phyloP scores from a whole-genome alignment of 1,140 invertebrate genomes.

The Aphaenogaster floridana region DNA sequence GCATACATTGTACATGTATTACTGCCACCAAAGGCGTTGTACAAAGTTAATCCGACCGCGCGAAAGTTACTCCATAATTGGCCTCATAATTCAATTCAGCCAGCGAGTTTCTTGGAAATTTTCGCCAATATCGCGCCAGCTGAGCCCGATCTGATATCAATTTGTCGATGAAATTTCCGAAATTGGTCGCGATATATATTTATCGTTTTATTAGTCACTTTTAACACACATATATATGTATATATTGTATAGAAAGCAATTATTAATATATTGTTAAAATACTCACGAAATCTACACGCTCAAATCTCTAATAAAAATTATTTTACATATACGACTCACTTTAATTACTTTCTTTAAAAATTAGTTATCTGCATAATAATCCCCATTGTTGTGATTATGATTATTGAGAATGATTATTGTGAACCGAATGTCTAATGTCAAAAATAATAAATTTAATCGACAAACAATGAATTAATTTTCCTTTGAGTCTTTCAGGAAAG shows the following conservation, averaged over 20 bases:
- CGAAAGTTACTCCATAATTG: conserved; percentile 48
- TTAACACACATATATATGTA: not conserved
- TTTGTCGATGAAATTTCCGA: conserved; percentile 33
- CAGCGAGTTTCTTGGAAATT: conserved; percentile 42
- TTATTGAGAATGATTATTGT: not conserved
- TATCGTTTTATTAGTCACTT: conserved; percentile 24
- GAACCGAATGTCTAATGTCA: not conserved
- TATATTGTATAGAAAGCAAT: conserved; percentile 8
- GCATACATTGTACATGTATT: conserved; percentile 20
- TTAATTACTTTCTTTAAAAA: not conserved
- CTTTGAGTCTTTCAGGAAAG: not conserved
- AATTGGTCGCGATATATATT: conserved; percentile 1
- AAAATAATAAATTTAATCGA: not conserved
- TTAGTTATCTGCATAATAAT: not conserved
- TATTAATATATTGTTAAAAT: conserved; percentile 22
- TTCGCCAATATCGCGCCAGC: conserved; percentile 13
- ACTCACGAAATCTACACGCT: not conserved
- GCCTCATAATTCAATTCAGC: conserved; percentile 39
- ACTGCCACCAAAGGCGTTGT: not conserved
- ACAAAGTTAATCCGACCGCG: conserved; percentile 7
- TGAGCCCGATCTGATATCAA: conserved; percentile 15
- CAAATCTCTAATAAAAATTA: conserved; percentile 1
- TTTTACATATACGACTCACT: not conserved
- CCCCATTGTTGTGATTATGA: not conserved
- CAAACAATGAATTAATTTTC: not conserved